phyloP scores from a whole-genome alignment of 1,140 invertebrate species.

The Drosophila tsacasi region DNA sequence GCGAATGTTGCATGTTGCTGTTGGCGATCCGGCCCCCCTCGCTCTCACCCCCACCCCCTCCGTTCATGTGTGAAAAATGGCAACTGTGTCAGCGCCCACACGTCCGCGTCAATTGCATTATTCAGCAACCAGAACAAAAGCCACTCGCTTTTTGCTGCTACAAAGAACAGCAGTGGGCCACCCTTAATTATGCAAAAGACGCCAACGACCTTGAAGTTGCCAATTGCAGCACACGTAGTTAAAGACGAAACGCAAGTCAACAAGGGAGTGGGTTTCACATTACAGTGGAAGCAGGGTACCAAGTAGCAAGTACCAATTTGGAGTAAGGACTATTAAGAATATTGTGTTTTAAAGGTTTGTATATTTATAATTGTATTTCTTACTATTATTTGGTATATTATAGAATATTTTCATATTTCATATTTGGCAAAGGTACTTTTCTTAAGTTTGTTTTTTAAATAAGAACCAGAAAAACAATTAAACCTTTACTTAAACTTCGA shows the following conservation, averaged over 20 bases:
- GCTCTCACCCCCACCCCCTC: not conserved
- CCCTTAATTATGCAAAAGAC: constrained; percentile 68
- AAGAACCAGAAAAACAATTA: no score
- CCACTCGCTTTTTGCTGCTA: constrained; percentile 25
- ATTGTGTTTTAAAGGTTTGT: no score
- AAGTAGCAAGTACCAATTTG: not conserved
- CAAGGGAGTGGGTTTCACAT: not conserved
- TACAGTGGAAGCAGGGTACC: no score
- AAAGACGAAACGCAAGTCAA: constrained; percentile 31
- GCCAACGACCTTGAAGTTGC: constrained; percentile 66
- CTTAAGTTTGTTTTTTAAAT: no score
- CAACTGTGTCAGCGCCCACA: constrained; percentile 51
- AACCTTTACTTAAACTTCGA: no score
- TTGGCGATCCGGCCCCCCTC: not conserved
- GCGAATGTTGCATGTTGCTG: constrained; percentile 52
- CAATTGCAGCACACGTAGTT: constrained; percentile 58
- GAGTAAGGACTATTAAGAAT: not conserved
- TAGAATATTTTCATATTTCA: no score
- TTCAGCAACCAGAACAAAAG: constrained; percentile 47
- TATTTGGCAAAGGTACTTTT: no score
- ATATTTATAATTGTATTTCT: no score
- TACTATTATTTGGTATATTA: no score
- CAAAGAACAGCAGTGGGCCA: constrained; percentile 1
- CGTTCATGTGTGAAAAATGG: constrained; percentile 63
- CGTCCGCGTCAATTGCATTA: constrained; percentile 49